Evolutionary conservation across 2,888 invertebrate species (phyloP).

Genomic region (Clanis bilineata): DNA sequence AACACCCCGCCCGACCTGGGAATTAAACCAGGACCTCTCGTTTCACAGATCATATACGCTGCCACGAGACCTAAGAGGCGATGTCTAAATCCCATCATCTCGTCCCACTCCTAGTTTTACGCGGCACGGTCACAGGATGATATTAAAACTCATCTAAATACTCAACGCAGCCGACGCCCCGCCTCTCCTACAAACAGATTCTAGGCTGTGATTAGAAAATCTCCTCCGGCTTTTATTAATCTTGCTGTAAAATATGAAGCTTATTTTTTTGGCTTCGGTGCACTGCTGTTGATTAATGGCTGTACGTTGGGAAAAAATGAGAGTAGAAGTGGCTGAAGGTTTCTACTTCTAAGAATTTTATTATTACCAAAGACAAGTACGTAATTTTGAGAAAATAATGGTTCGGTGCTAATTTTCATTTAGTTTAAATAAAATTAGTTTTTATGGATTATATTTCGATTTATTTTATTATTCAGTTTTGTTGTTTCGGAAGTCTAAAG

Average conservation of each 20-base stretch:
- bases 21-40: no score
- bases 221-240: not conserved
- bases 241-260: not conserved
- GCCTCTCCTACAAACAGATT: constrained; percentile 2
- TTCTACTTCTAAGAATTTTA: not conserved
- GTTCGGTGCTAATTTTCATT: no score
- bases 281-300: not conserved
- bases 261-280: constrained; percentile 1
- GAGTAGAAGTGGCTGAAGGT: not conserved
- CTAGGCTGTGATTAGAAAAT: constrained; percentile 5
- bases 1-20: no score
- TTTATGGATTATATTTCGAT: no score
- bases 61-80: no score
- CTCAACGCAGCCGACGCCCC: not conserved
- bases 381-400: no score
- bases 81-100: not conserved
- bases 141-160: constrained; percentile 6
- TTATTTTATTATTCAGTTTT: no score
- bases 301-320: not conserved
- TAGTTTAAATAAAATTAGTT: no score
- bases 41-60: no score
- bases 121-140: not conserved
- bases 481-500: no score
- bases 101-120: not conserved
- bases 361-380: no score